Percentiles rank a stretch among this genome's conserved stretches.
phyloP scores from a whole-genome alignment of 2,888 invertebrate genomes.

The Fragum sueziense region DNA sequence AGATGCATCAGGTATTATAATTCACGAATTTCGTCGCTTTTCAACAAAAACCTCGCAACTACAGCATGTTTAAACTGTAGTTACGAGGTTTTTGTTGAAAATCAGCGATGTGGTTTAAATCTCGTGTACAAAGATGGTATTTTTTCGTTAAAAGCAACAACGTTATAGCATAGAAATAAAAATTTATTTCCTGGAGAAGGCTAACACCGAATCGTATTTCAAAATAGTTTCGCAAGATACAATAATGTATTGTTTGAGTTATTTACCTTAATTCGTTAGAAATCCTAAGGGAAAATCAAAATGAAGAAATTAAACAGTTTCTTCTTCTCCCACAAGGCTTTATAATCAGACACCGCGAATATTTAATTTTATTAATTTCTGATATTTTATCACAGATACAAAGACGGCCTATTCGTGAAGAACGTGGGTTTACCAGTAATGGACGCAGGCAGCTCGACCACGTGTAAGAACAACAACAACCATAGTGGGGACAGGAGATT shows the following conservation, averaged over 20 bases:
- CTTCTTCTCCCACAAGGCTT: neutral
- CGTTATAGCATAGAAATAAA: no score
- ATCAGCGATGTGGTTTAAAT: no score
- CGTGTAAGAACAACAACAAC: conserved; percentile 2
- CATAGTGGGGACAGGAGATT: neutral
- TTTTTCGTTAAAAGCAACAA: no score
- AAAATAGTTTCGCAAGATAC: no score
- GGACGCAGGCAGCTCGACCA: neutral
- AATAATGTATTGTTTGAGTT: no score
- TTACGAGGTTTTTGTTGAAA: no score
- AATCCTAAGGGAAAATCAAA: no score
- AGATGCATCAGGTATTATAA: conserved; percentile 1
- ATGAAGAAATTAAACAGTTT: neutral
- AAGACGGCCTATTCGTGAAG: conserved; percentile 7
- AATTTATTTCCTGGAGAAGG: no score
- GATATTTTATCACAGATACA: neutral
- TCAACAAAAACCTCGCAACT: neutral
- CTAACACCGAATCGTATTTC: no score
- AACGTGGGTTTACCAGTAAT: neutral
- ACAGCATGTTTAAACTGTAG: neutral
- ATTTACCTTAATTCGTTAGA: no score
- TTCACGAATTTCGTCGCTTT: neutral
- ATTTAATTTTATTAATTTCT: neutral
- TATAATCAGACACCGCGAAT: neutral
- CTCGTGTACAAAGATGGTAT: no score